Conservation (phyloP, 2,888 invertebrate genomes). For the Muscina levida region DNA sequence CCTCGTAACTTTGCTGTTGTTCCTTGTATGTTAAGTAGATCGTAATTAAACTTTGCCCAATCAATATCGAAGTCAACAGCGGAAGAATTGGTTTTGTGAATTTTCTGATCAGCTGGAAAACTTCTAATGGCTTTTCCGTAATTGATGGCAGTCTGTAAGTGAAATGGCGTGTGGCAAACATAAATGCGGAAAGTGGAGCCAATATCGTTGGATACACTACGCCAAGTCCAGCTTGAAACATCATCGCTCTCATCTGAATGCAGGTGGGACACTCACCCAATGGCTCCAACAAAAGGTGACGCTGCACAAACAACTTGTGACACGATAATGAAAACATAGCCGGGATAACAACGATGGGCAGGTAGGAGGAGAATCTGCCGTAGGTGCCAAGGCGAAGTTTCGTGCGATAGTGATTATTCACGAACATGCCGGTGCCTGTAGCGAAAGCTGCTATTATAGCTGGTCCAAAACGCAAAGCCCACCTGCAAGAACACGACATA, state of each 20-base stretch:
- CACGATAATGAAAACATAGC: conserved; percentile 81
- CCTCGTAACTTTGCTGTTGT: conserved; percentile 79
- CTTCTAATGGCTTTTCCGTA: conserved; percentile 81
- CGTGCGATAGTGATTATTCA: conserved; percentile 84
- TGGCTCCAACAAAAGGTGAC: conserved; percentile 82
- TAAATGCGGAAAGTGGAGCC: conserved; percentile 82
- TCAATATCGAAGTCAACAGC: conserved; percentile 80
- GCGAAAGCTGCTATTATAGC: conserved; percentile 81
- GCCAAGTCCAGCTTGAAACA: conserved; percentile 82
- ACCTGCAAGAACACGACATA: conserved; percentile 75
- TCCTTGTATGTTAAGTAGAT: conserved; percentile 84
- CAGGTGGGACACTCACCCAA: conserved; percentile 84
- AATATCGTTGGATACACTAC: conserved; percentile 83
- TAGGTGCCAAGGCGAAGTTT: conserved; percentile 83
- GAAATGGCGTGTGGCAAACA: conserved; percentile 83
- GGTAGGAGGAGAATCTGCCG: conserved; percentile 83
- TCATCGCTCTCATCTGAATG: conserved; percentile 82
- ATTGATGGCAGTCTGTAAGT: conserved; percentile 85
- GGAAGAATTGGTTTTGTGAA: conserved; percentile 82
- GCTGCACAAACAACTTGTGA: conserved; percentile 83
- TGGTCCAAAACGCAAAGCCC: conserved; percentile 81
- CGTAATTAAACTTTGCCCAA: conserved; percentile 82
- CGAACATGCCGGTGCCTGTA: conserved; percentile 81
- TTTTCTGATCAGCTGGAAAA: conserved; percentile 81
- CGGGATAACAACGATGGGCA: conserved; percentile 84